Conservation (phyloP, 2,888 invertebrate species). For the Endomychus coccineus region DNA sequence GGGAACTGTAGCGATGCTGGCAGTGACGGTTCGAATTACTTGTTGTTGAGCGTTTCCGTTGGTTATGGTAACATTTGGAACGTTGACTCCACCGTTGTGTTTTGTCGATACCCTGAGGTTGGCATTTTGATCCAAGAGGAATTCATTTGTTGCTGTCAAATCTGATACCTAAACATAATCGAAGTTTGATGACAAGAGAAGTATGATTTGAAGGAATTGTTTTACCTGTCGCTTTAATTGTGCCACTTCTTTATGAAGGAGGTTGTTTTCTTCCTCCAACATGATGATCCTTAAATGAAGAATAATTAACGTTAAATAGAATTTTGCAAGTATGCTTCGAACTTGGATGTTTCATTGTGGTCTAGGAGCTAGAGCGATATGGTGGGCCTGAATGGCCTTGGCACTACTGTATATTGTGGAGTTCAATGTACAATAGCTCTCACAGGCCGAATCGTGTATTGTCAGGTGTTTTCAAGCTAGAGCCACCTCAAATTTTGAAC, state of each 20-base stretch:
- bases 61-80: conserved; percentile 55
- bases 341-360: neutral
- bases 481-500: too few relatives aligned
- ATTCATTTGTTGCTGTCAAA: conserved; percentile 69
- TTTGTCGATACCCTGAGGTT: conserved; percentile 57
- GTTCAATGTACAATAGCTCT: too few relatives aligned
- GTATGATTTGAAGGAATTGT: neutral
- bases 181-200: neutral
- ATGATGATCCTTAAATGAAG: conserved; percentile 41
- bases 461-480: too few relatives aligned
- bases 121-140: conserved; percentile 70
- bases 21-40: conserved; percentile 50
- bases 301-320: conserved; percentile 6
- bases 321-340: neutral
- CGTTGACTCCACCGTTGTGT: conserved; percentile 49
- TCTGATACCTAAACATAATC: conserved; percentile 50
- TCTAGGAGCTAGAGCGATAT: too few relatives aligned
- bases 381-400: too few relatives aligned
- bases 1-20: conserved; percentile 54
- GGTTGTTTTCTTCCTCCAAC: conserved; percentile 60
- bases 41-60: conserved; percentile 44
- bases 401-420: too few relatives aligned
- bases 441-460: too few relatives aligned
- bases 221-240: conserved; percentile 61
- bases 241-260: conserved; percentile 59